A percentile compares a stretch with the other conserved stretches of the same genome.
Evolutionary conservation across 1,140 invertebrate genomes (phyloP).

Genomic region (Metopolophium dirhodum): DNA sequence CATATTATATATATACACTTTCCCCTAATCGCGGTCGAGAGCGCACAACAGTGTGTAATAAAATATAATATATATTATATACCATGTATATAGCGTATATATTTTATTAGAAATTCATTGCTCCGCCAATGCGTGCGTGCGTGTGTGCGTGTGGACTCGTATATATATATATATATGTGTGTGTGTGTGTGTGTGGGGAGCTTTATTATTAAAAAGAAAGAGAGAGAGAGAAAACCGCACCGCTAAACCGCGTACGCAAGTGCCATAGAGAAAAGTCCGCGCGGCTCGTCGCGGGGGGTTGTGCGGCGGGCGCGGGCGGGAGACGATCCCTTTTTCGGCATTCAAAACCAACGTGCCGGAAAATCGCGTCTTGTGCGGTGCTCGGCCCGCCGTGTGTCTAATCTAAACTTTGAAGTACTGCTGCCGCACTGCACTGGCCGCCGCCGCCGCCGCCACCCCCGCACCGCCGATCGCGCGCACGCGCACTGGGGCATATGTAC

Average conservation of each 20-base stretch:
- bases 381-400: constrained; percentile 34
- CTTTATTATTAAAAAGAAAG: constrained; percentile 37
- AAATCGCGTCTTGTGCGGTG: constrained; percentile 48
- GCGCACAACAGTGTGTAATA: background rate
- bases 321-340: constrained; percentile 30
- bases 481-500: background rate
- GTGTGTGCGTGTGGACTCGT: background rate
- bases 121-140: background rate
- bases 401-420: constrained; percentile 42
- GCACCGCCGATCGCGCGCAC: background rate
- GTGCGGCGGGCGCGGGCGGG: background rate
- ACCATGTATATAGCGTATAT: background rate
- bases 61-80: background rate
- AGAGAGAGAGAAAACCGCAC: constrained; percentile 13
- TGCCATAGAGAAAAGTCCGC: constrained; percentile 31
- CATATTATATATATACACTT: background rate
- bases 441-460: background rate
- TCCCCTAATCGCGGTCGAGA: constrained; percentile 37
- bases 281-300: background rate
- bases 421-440: background rate
- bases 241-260: constrained; percentile 40
- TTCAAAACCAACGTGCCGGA: constrained; percentile 29
- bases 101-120: constrained; percentile 50
- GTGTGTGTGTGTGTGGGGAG: background rate
- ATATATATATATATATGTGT: background rate